These are phyloP conservation scores for Erythrocercus mccallii DNA, from an alignment of 2,113 vertebrate genomes.

Conservation along the genomic window DNA sequence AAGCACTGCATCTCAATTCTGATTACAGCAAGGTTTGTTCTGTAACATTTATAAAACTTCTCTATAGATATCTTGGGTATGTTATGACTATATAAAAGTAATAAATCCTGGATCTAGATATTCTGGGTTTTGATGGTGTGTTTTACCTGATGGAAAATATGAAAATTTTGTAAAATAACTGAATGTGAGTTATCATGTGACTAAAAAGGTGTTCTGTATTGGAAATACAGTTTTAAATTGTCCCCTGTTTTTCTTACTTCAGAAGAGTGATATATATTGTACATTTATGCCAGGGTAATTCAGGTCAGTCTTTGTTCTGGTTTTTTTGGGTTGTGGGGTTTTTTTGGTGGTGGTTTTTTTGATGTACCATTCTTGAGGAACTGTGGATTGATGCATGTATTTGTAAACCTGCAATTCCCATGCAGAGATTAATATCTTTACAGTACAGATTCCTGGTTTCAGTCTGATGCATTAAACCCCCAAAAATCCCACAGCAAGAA, in stretches of 20 bases:
- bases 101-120: not conserved
- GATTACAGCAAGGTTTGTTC: not conserved
- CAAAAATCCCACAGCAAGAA: not conserved
- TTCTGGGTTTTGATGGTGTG: not conserved
- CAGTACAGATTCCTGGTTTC: not conserved
- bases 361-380: not conserved
- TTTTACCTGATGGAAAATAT: not conserved
- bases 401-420: not conserved
- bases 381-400: rapidly evolving
- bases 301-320: not conserved
- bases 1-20: not conserved
- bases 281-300: not conserved
- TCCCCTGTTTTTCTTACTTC: not conserved
- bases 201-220: not conserved
- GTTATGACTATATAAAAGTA: not conserved
- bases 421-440: not conserved
- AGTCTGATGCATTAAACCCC: not conserved
- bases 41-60: not conserved
- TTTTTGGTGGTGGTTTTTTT: not conserved
- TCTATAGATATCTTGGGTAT: not conserved
- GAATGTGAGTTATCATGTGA: not conserved
- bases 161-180: not conserved
- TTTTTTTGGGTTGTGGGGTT: not conserved
- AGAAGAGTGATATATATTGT: not conserved
- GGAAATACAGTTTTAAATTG: not conserved